Conservation (phyloP, 1,140 invertebrate species). For the Pachypeltis micranthus region DNA sequence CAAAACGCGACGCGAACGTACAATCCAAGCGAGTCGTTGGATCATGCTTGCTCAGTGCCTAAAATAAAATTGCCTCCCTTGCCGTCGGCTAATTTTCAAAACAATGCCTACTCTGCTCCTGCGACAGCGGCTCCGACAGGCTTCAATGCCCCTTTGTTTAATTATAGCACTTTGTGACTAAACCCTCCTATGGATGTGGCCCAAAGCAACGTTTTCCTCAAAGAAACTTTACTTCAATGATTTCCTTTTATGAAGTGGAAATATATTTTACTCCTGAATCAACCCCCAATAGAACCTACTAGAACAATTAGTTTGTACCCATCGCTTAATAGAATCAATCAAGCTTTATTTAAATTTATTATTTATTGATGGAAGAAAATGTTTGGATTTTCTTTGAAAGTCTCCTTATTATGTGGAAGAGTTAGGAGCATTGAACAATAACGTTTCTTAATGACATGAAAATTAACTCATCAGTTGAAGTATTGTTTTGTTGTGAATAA, state of each 20-base stretch:
- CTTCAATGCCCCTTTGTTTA: background rate
- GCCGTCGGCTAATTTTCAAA: conserved; percentile 4
- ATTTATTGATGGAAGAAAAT: too few species aligned
- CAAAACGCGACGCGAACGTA: background rate
- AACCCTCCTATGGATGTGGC: conserved; percentile 14
- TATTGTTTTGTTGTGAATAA: too few species aligned
- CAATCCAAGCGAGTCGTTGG: conserved; percentile 7
- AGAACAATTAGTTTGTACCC: too few species aligned
- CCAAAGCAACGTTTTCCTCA: conserved; percentile 7
- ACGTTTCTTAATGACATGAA: too few species aligned
- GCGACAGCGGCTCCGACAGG: background rate
- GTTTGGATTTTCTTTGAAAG: too few species aligned
- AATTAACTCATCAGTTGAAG: too few species aligned
- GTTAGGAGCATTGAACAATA: too few species aligned
- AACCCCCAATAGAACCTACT: too few species aligned
- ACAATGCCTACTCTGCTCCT: background rate
- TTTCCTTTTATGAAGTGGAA: background rate
- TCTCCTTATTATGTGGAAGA: too few species aligned
- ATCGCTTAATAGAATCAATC: too few species aligned
- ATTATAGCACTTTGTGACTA: conserved; percentile 16
- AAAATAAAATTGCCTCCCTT: conserved; percentile 14
- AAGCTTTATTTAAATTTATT: too few species aligned
- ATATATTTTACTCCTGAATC: too few species aligned
- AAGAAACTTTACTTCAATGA: conserved; percentile 9
- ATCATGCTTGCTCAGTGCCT: conserved; percentile 5